Conservation (phyloP, 2,113 vertebrate species). For the Pithys albifrons region DNA sequence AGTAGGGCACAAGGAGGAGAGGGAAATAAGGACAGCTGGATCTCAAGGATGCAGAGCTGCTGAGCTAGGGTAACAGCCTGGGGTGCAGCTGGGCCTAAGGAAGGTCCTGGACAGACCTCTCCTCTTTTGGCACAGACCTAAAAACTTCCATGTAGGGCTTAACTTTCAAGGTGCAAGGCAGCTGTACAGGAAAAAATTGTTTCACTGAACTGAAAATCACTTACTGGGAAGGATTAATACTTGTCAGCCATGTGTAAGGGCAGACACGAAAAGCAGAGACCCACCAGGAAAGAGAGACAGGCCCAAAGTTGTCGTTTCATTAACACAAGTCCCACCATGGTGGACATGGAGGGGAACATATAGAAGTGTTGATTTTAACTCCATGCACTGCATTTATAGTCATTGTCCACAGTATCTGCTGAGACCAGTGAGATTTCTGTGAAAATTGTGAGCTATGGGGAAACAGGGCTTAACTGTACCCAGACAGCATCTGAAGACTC, state of each 20-base stretch:
- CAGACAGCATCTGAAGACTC: conserved; percentile 8
- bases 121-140: background rate
- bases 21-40: background rate
- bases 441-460: background rate
- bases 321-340: background rate
- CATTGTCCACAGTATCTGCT: background rate
- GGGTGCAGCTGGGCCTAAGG: background rate
- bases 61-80: background rate
- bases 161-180: background rate
- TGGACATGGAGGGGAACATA: background rate
- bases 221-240: background rate
- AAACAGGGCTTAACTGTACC: background rate
- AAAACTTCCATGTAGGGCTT: background rate
- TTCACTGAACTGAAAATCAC: background rate
- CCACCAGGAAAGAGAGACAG: background rate
- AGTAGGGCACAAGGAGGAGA: background rate
- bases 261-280: background rate
- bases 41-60: background rate
- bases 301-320: background rate
- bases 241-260: background rate
- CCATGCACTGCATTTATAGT: background rate
- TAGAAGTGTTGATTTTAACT: background rate
- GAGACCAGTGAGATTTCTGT: background rate
- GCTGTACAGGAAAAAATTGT: background rate
- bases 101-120: background rate